Base-by-base conservation (phyloP, 1,140 invertebrate genomes). In the Eurosta solidaginis region DNA sequence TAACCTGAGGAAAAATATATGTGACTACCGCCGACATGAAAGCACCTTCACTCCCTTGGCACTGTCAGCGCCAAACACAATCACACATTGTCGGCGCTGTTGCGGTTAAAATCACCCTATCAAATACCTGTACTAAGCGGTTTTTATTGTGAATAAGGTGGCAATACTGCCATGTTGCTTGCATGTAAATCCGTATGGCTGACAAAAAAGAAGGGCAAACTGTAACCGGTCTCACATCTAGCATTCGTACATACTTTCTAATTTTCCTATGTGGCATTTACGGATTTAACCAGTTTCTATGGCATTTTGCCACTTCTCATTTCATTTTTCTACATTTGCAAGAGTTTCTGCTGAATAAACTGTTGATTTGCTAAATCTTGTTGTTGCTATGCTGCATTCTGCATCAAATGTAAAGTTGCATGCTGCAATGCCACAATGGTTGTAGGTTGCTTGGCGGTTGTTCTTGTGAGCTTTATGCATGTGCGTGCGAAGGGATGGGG, bases 371-470 rank as follows among this genome's bases (percentile, higher is more conserved):
- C 59, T 7, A 68, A 29, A 68, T 68, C 25, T 33, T 36, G 54
- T 63, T 63, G 59, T 33, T n/a, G n/a, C n/a, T n/a, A n/a, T n/a
- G n/a, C n/a, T n/a, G n/a, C 33, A 40, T 36, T 17, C 9, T 68
- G 59, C 40, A 27, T 6, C 36, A 68, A 27, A 5, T 33, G 33
- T 20, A 68, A 68, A 22, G 59, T 14, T 68, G 59, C 59, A 68
- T 68, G 59, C 59, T 40, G 29, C 10, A 14, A 12, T 33, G 27
- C 36, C n/a, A 33, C 22, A 54, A 4, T 63, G n/a, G 3, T n/a
- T 63, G 29, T 59, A 33, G 50, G n/a, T 63, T n/a, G n/a, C n/a
- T n/a, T n/a, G n/a, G n/a, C n/a, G n/a, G 54, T 63, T 63, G 54
- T 14, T 36, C 1, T 63, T 54, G 50, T 33, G 33, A 6, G 33